phyloP scores from a whole-genome alignment of 1,140 invertebrate species.

The Ostrea denselamellosa region DNA sequence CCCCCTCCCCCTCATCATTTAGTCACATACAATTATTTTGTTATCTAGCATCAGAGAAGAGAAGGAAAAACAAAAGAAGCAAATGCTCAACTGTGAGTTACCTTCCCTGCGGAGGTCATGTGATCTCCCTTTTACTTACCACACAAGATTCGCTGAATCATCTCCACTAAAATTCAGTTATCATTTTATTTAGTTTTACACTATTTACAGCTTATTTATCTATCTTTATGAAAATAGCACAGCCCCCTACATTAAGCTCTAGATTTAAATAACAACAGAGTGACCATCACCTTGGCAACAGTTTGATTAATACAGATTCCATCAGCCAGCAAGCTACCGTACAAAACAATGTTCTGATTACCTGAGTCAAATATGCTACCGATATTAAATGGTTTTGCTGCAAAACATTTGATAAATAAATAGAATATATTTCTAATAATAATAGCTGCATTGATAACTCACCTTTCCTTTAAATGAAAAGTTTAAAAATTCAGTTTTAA shows the following conservation, averaged over 20 bases:
- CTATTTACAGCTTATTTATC: constrained; percentile 10
- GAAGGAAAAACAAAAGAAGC: neutral
- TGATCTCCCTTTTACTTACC: constrained; percentile 3
- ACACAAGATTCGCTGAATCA: constrained; percentile 29
- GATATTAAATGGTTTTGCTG: constrained; percentile 15
- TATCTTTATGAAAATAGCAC: neutral
- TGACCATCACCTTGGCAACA: neutral
- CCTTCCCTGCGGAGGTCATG: constrained; percentile 11
- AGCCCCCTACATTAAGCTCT: neutral
- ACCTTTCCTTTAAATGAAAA: constrained; percentile 21
- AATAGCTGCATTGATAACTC: neutral
- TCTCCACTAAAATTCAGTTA: constrained; percentile 26
- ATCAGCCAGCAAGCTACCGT: neutral
- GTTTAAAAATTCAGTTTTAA: neutral
- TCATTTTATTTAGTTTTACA: neutral
- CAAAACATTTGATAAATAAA: constrained; percentile 14
- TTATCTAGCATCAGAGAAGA: neutral
- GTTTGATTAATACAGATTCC: neutral
- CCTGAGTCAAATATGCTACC: constrained; percentile 39
- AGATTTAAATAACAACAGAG: neutral
- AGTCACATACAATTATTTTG: neutral
- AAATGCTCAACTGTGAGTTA: neutral
- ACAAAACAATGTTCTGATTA: constrained; percentile 24
- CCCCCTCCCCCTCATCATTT: neutral
- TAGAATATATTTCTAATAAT: neutral